Percentiles rank a stretch among this genome's conserved stretches.
Conservation (phyloP, 64 coral and sea anemone genomes). For the Porites australiensis region DNA sequence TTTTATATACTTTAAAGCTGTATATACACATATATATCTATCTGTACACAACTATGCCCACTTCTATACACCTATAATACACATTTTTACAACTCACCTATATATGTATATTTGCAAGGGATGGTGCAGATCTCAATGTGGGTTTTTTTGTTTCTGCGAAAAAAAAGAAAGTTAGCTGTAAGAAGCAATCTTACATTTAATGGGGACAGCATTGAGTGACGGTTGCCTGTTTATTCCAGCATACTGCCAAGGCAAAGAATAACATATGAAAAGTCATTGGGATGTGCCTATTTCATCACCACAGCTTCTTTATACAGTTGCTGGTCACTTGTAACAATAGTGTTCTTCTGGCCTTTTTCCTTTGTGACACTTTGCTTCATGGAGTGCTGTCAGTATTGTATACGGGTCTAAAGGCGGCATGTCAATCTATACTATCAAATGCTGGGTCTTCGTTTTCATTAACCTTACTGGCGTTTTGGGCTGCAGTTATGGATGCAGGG, state of each 20-base stretch:
- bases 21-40: too few relatives aligned
- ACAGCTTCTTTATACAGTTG: slow-evolving; percentile 79
- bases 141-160: too few relatives aligned
- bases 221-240: background rate
- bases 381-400: slow-evolving; percentile 74
- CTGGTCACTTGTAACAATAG: slow-evolving; percentile 70
- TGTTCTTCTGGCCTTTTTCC: slow-evolving; percentile 70
- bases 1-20: too few relatives aligned
- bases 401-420: slow-evolving; percentile 73
- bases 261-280: slow-evolving; percentile 61
- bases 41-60: too few relatives aligned
- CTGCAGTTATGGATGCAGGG: slow-evolving; percentile 53
- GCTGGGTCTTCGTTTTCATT: too few relatives aligned
- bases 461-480: slow-evolving; percentile 24
- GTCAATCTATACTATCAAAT: slow-evolving; percentile 31
- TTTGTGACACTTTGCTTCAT: slow-evolving; percentile 34
- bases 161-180: too few relatives aligned
- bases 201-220: too few relatives aligned
- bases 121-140: too few relatives aligned
- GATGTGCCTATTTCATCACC: slow-evolving; percentile 71
- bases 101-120: too few relatives aligned
- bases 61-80: too few relatives aligned
- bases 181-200: too few relatives aligned
- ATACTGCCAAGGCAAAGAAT: slow-evolving; percentile 74
- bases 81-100: too few relatives aligned